phyloP scores from a whole-genome alignment of 1,140 invertebrate species.

The Calliopsis andreniformis region DNA sequence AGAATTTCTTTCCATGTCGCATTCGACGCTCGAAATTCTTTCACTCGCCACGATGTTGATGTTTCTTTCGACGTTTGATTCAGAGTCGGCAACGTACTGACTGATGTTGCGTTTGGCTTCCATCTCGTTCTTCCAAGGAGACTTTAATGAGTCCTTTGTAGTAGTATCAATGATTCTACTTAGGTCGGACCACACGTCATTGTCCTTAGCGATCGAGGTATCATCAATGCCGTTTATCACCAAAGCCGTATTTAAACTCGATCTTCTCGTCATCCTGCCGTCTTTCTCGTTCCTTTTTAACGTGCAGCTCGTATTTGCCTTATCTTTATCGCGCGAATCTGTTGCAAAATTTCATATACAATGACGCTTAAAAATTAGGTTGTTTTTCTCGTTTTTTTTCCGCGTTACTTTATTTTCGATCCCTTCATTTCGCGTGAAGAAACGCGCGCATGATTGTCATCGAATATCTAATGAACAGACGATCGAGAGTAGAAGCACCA shows the following conservation, averaged over 20 bases:
- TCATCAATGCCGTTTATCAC: conserved; percentile 36
- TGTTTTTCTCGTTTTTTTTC: no score
- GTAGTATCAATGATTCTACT: conserved; percentile 1
- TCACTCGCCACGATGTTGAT: neutral
- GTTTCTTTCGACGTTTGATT: neutral
- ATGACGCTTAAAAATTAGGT: conserved; percentile 39
- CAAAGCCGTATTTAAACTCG: conserved; percentile 23
- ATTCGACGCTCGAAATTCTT: neutral
- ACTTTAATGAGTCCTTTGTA: conserved; percentile 27
- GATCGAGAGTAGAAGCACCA: no score
- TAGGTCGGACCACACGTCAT: conserved; percentile 11
- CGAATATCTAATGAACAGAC: no score
- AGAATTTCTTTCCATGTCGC: neutral
- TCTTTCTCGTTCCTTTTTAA: conserved; percentile 49
- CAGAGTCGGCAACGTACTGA: conserved; percentile 20
- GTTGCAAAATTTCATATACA: conserved; percentile 67
- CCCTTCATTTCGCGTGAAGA: no score
- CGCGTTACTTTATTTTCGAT: no score
- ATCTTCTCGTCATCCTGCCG: conserved; percentile 21
- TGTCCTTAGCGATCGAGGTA: conserved; percentile 12
- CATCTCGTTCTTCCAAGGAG: conserved; percentile 49
- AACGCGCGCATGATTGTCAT: no score
- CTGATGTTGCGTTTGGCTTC: neutral
- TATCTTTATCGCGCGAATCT: conserved; percentile 63
- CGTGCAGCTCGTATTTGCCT: conserved; percentile 59